A percentile compares a stretch with the other conserved stretches of the same genome.
Evolutionary conservation across 2,888 invertebrate species (phyloP).

Genomic region (Capitulum mitella): DNA sequence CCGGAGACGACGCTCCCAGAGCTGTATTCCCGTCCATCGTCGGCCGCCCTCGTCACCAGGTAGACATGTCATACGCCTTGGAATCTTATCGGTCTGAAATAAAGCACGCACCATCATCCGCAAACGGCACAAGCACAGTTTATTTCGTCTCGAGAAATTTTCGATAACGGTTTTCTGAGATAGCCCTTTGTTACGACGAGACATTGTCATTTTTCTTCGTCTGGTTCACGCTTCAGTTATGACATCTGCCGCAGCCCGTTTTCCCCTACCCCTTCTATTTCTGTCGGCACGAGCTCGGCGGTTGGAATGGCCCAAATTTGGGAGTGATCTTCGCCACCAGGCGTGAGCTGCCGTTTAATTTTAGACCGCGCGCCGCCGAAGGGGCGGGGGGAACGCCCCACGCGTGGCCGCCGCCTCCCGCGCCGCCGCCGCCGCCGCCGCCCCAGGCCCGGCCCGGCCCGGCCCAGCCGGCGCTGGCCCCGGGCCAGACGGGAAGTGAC

Average conservation of each 20-base stretch:
- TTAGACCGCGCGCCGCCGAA: not conserved
- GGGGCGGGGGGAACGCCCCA: not conserved
- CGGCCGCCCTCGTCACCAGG: conserved; percentile 72
- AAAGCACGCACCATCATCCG: too few species aligned
- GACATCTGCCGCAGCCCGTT: not conserved
- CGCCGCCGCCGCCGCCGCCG: not conserved
- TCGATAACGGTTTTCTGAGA: too few species aligned
- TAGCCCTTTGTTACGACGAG: too few species aligned
- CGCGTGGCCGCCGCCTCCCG: not conserved
- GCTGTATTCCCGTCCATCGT: conserved; percentile 85
- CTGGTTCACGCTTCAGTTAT: not conserved
- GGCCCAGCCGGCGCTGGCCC: not conserved
- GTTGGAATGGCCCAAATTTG: too few species aligned
- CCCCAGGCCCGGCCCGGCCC: too few species aligned
- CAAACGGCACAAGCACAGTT: too few species aligned
- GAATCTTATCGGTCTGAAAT: too few species aligned
- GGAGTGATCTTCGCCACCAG: not conserved
- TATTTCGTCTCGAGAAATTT: too few species aligned
- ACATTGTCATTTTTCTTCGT: not conserved
- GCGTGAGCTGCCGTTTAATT: not conserved
- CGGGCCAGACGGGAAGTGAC: not conserved
- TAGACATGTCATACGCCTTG: too few species aligned
- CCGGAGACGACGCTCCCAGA: conserved; percentile 80
- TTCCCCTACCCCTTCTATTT: not conserved
- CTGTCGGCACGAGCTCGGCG: too few species aligned